Evolutionary conservation across 1,140 invertebrate genomes (phyloP), one percentile per base, ranked within the genome.

Genomic region (Alviniconcha marisindica): DNA sequence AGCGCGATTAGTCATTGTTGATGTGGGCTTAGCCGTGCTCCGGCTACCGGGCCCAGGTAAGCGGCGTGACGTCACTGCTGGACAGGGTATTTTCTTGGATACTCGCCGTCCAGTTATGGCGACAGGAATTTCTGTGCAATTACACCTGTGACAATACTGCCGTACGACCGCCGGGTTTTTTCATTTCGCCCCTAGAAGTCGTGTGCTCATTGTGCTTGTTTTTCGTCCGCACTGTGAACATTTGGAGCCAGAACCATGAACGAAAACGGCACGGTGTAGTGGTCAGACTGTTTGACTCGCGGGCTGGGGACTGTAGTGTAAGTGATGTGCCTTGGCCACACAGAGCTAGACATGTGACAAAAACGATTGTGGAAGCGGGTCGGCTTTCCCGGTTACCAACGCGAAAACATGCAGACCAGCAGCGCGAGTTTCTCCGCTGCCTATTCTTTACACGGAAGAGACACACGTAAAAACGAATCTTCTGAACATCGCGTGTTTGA

Each of bases 1-100:
- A 51, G 73, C 73, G 73, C 42, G 73, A 54, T 76, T 36, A 76
- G 40, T 48, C 73, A 76, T 76, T 40, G 69, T 40, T 48, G 51
- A 48, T 76, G 73, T 54, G n/a, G 73, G 73, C 73, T 76, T 76
- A 76, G 28, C 40, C n/a, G 42, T 36, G 18, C 7, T n/a, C 44
- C 44, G 38, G 21, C 33, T 18, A 0, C 69, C 36, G 24, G 33
- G 4, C 7, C 36, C 24, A 38, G 24, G 7, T 2, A 7, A 31
- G 10, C 36, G 7, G 40, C 24, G 73, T 48, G 42, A 76, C 73
- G 73, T 51, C 44, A 74, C 73, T 4, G 73, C 28, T 31, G 63
- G 63, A 66, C 63, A 21, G 42, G 24, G 24, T 38, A 44, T 14
- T 28, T 76, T 76, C 73, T 76, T 76, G 73, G 73, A 76, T 40